phyloP scores from a whole-genome alignment of 2,888 invertebrate genomes.

The Parthenolecanium corni region DNA sequence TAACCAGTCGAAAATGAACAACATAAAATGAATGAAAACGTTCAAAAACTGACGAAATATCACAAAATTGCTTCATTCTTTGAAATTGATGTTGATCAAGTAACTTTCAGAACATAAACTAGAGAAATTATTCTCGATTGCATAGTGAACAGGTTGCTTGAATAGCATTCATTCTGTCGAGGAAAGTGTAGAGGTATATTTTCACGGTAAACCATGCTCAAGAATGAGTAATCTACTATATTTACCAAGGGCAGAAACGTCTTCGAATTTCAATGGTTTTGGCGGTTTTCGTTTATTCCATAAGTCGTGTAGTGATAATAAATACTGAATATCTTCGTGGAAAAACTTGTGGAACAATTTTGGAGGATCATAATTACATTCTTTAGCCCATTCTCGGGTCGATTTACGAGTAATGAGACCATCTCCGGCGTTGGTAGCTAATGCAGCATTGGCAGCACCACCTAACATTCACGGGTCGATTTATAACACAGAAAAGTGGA shows the following conservation, averaged over 20 bases:
- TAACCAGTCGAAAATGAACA: too few species aligned
- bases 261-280: conserved; percentile 47
- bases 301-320: conserved; percentile 85
- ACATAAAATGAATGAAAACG: too few species aligned
- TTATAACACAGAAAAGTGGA: background rate
- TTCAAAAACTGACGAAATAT: too few species aligned
- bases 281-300: conserved; percentile 89
- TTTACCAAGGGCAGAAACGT: conserved; percentile 32
- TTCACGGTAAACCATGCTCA: background rate
- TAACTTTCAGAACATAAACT: too few species aligned
- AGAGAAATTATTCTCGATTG: too few species aligned
- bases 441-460: conserved; percentile 51
- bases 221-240: background rate
- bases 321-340: conserved; percentile 84
- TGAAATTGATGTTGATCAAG: too few species aligned
- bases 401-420: conserved; percentile 51
- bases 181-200: too few species aligned
- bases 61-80: too few species aligned
- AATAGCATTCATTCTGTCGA: too few species aligned
- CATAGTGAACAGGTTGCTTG: too few species aligned
- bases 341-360: conserved; percentile 89
- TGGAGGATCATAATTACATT: conserved; percentile 65
- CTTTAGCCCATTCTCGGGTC: conserved; percentile 81
- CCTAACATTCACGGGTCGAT: conserved; percentile 1
- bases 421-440: conserved; percentile 42